These are phyloP conservation scores for Noctua comes DNA, from an alignment of 2,888 invertebrate species.

Conservation along the genomic window DNA sequence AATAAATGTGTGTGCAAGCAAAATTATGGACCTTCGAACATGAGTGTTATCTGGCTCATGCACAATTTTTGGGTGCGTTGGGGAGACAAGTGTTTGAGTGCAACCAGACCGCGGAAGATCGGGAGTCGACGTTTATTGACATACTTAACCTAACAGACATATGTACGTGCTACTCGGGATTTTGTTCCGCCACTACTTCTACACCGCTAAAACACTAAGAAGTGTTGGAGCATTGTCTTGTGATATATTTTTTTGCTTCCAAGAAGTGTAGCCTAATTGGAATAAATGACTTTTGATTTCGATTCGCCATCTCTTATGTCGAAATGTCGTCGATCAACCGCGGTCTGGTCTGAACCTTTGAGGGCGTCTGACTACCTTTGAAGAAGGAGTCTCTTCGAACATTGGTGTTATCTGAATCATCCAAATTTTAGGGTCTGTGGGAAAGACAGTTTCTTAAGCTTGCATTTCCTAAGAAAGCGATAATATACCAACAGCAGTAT, in stretches of 20 bases:
- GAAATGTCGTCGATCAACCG: background rate
- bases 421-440: background rate
- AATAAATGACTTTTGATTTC: background rate
- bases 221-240: background rate
- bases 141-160: background rate
- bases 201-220: background rate
- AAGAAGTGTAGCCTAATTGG: background rate
- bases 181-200: background rate
- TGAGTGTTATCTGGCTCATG: slow-evolving; percentile 46
- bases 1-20: slow-evolving; percentile 73
- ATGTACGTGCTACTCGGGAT: background rate
- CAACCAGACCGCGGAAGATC: background rate
- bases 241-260: background rate
- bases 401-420: slow-evolving; percentile 47
- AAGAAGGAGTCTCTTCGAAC: slow-evolving; percentile 51
- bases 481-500: background rate
- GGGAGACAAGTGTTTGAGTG: background rate
- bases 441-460: background rate
- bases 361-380: background rate
- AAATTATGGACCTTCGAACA: slow-evolving; percentile 63
- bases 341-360: slow-evolving; percentile 1
- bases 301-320: background rate
- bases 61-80: background rate
- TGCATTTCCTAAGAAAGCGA: background rate
- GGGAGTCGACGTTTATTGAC: background rate